Percentiles rank a stretch among this genome's conserved stretches.
phyloP scores from a whole-genome alignment of 2,888 invertebrate species.

The Dicranocentrus wangi region DNA sequence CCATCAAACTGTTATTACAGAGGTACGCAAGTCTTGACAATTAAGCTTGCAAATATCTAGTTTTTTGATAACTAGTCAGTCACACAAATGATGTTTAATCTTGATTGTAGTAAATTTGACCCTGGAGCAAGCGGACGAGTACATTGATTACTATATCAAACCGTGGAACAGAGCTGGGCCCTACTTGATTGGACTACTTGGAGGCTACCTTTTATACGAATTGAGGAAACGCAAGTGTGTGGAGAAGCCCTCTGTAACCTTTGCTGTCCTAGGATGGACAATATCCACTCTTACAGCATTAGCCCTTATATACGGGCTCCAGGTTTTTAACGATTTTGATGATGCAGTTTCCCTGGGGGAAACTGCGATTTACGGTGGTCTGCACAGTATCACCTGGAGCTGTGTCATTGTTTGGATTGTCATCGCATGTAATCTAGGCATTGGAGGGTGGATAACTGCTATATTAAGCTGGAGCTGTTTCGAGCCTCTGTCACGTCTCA shows the following conservation, averaged over 20 bases:
- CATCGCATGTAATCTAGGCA: conserved; percentile 72
- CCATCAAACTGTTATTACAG: conserved; percentile 7
- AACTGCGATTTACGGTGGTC: conserved; percentile 69
- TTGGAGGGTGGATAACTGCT: conserved; percentile 66
- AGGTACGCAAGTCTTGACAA: background rate
- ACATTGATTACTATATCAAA: conserved; percentile 61
- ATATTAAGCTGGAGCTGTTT: conserved; percentile 66
- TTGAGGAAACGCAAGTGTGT: background rate
- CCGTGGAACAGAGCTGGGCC: conserved; percentile 51
- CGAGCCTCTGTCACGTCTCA: conserved; percentile 63
- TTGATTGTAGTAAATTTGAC: conserved; percentile 8
- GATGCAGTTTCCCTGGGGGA: too few relatives aligned
- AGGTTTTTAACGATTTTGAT: background rate
- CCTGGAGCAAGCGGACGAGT: background rate
- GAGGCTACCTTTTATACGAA: background rate
- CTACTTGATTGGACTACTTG: background rate
- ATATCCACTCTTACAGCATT: conserved; percentile 1
- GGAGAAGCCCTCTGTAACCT: conserved; percentile 13
- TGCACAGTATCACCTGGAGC: conserved; percentile 69
- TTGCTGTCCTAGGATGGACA: conserved; percentile 38
- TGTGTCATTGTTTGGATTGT: conserved; percentile 71
- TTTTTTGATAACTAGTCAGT: too few relatives aligned
- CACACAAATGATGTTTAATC: background rate
- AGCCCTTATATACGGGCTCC: conserved; percentile 15
- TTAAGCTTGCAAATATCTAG: too few relatives aligned